Base-by-base conservation (phyloP, 2,113 vertebrate genomes). In the Plestiodon gilberti region DNA sequence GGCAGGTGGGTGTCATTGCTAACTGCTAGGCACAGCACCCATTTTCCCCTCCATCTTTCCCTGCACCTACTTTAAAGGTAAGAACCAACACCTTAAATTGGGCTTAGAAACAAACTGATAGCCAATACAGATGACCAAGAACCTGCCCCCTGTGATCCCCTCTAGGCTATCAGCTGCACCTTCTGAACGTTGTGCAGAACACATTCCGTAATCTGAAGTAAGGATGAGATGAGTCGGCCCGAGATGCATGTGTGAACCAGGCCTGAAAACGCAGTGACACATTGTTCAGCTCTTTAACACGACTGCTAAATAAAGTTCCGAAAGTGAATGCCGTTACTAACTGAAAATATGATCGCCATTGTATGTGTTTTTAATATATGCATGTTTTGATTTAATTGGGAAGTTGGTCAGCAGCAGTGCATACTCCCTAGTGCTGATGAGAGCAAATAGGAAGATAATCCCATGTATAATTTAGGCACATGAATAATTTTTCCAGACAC, bases 401-500 rank as follows among this genome's bases (percentile, higher is more conserved):
- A 23, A 55, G 40, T 55, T 55, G 40, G 33, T 78, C 62, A 85
- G 62, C 62, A 85, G 62, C 83, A 69, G 28, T 38, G 74, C 2
- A 18, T 78, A 57, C 33, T 38, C n/a, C n/a, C 28, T 76, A 23
- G 59, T 64, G 30, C 2, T 74, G 64, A 89, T 28, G 85, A 90
- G 71, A 87, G 2, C n/a, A 90, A 65, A 82, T 67, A 4, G 48
- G 71, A 82, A 0, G 0, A 38, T n/a, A 69, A 40, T 33, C 81
- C 62, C 62, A 40, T 80, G 28, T 78, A 84, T 80, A 84, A 48
- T 22, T 48, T 23, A 20, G 6, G 25, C 20, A 73, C 15, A 69
- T 43, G 77, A 88, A 88, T 89, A 87, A 48, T 82, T 81, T 90
- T 89, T 43, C 55, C 65, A 89, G 70, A 11, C 0, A 0, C 1